Conservation (phyloP, 2,888 invertebrate species). For the Spodoptera littoralis region DNA sequence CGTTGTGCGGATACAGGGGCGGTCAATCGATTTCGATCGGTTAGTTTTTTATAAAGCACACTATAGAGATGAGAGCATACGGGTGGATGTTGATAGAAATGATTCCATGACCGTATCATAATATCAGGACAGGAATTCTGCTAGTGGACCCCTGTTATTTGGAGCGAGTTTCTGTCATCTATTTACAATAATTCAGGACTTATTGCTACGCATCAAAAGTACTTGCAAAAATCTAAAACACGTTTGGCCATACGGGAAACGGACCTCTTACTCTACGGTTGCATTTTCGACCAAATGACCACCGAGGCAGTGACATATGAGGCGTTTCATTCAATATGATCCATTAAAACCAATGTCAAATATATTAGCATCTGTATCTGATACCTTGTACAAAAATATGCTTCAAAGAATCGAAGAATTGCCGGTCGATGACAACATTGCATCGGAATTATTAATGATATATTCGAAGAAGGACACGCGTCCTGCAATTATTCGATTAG, state of each 20-base stretch:
- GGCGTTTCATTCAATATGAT: constrained; percentile 29
- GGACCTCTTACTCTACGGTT: no score
- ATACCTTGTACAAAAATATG: constrained; percentile 22
- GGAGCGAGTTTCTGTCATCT: no score
- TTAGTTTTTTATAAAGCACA: constrained; percentile 47
- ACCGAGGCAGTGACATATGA: no score
- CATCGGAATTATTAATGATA: constrained; percentile 7
- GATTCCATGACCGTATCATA: no score
- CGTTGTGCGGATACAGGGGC: constrained; percentile 41
- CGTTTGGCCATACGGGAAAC: no score
- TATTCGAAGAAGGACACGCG: constrained; percentile 17
- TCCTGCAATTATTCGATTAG: constrained; percentile 12
- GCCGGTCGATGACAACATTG: constrained; percentile 3
- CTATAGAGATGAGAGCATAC: constrained; percentile 45
- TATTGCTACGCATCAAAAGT: no score
- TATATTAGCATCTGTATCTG: background rate
- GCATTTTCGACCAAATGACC: no score
- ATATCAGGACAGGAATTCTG: no score
- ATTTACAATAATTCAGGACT: no score
- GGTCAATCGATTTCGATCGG: constrained; percentile 49
- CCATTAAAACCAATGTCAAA: constrained; percentile 12
- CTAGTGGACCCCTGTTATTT: no score
- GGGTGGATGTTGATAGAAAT: constrained; percentile 1
- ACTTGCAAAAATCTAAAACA: no score
- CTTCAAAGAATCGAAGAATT: constrained; percentile 1